Evolutionary conservation across 1,140 invertebrate genomes (phyloP).

Genomic region (Schlechtendalia chinensis): DNA sequence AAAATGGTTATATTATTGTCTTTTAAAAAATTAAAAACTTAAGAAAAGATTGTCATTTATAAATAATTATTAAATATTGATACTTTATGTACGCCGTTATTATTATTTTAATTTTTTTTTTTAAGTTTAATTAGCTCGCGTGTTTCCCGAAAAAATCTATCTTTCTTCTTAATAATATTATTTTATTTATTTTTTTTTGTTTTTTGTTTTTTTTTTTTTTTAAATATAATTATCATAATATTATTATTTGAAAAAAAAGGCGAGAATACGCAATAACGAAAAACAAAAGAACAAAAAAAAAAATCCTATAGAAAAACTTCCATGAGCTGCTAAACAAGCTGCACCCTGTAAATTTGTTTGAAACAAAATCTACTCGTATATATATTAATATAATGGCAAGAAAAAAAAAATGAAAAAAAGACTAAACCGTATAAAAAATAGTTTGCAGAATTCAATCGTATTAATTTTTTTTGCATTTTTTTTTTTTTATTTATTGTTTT

Average conservation of each 20-base stretch:
- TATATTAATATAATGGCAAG: slow-evolving; percentile 33
- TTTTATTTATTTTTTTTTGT: neutral
- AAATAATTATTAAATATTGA: slow-evolving; percentile 39
- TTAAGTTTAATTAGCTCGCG: slow-evolving; percentile 21
- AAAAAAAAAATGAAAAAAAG: slow-evolving; percentile 46
- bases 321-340: slow-evolving; percentile 48
- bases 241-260: slow-evolving; percentile 7
- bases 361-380: slow-evolving; percentile 38
- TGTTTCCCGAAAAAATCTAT: slow-evolving; percentile 33
- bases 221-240: no score
- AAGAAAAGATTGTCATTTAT: slow-evolving; percentile 47
- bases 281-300: no score
- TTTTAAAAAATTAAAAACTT: slow-evolving; percentile 39
- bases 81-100: neutral
- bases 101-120: no score
- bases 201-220: slow-evolving; percentile 7
- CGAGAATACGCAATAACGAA: slow-evolving; percentile 31
- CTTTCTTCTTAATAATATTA: no score
- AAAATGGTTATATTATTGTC: slow-evolving; percentile 29
- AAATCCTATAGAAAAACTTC: slow-evolving; percentile 26
- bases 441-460: slow-evolving; percentile 41
- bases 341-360: slow-evolving; percentile 47
- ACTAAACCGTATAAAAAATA: slow-evolving; percentile 48
- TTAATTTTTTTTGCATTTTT: slow-evolving; percentile 35
- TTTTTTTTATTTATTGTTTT: neutral